phyloP scores from a whole-genome alignment of 2,888 invertebrate species.

The Nemoura dubitans region DNA sequence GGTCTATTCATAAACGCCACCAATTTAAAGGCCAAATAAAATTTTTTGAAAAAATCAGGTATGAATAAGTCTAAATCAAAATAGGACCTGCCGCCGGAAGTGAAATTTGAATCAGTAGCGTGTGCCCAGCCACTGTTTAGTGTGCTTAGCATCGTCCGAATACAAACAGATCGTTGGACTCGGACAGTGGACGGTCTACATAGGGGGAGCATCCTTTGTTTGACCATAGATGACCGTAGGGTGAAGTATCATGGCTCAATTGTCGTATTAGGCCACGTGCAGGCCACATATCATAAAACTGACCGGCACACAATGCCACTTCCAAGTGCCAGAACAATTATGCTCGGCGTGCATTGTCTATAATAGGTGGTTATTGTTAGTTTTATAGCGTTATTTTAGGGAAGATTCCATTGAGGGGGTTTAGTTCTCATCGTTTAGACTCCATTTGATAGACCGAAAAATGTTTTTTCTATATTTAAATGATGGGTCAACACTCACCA shows the following conservation, averaged over 20 bases:
- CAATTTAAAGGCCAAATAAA: neutral
- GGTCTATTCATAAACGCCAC: neutral
- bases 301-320: neutral
- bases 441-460: neutral
- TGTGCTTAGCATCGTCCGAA: neutral
- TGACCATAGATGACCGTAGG: conserved; percentile 25
- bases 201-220: neutral
- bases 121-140: conserved; percentile 18
- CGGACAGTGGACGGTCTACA: neutral
- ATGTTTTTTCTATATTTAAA: neutral
- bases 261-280: conserved; percentile 18
- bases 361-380: neutral
- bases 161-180: neutral
- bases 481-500: too few relatives aligned
- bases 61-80: neutral
- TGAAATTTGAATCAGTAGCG: conserved; percentile 28
- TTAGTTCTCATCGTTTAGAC: neutral
- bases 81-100: conserved; percentile 28
- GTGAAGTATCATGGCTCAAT: neutral
- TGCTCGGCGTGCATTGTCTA: neutral
- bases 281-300: conserved; percentile 9
- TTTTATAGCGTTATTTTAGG: neutral
- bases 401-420: neutral
- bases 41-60: conserved; percentile 30
- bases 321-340: neutral